Conservation (phyloP, 1,140 invertebrate genomes). For the Capitella teleta region DNA sequence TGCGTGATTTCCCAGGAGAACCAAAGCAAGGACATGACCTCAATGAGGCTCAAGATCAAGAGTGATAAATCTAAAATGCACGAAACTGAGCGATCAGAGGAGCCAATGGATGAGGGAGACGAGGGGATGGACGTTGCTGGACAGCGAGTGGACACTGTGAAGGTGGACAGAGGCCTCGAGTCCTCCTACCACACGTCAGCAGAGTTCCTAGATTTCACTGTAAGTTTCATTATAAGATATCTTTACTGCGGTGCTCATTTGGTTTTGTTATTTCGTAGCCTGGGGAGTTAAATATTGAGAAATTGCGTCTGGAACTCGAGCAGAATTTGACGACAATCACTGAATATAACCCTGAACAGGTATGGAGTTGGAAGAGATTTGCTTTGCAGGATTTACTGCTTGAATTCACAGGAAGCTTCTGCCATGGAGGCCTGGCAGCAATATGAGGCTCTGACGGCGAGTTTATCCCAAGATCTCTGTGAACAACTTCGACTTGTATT, state of each 20-base stretch:
- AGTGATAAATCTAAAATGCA: conserved; percentile 7
- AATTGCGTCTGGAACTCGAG: conserved; percentile 42
- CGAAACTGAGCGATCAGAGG: not conserved
- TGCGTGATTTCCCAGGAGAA: too few relatives aligned
- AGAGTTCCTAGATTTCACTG: conserved; percentile 12
- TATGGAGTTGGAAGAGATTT: too few relatives aligned
- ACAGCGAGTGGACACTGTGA: conserved; percentile 56
- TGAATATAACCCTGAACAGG: too few relatives aligned
- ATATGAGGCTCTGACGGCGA: conserved; percentile 50
- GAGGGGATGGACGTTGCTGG: conserved; percentile 56
- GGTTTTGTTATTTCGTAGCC: conserved; percentile 9
- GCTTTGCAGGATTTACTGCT: too few relatives aligned
- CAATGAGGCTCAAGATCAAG: not conserved
- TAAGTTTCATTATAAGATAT: not conserved
- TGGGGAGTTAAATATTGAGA: conserved; percentile 24
- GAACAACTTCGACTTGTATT: conserved; percentile 86
- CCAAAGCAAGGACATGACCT: not conserved
- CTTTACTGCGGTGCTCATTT: not conserved
- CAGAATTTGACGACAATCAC: conserved; percentile 45
- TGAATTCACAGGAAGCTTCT: not conserved
- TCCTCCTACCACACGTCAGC: conserved; percentile 54
- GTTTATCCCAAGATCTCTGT: conserved; percentile 74
- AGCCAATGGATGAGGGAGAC: conserved; percentile 20
- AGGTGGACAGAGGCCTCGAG: conserved; percentile 55
- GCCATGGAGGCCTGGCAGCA: conserved; percentile 42